phyloP scores from a whole-genome alignment of 1,140 invertebrate genomes.

The Euschistus heros region DNA sequence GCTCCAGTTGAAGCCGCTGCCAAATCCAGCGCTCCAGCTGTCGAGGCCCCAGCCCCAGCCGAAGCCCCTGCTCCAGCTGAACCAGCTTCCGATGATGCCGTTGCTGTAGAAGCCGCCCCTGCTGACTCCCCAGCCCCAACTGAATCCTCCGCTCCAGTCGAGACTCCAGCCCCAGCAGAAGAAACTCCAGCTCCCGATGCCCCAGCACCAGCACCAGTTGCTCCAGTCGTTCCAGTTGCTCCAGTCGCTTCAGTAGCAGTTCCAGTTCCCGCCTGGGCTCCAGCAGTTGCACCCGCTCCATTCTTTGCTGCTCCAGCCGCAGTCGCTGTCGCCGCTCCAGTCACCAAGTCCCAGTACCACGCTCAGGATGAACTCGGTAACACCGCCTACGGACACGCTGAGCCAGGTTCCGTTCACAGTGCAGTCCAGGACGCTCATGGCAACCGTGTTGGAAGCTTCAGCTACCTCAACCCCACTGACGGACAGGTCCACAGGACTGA shows the following conservation, averaged over 20 bases:
- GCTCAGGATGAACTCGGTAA: conserved; percentile 45
- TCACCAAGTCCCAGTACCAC: conserved; percentile 41
- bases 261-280: conserved; percentile 14
- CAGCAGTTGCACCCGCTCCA: conserved; percentile 25
- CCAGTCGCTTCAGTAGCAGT: conserved; percentile 16
- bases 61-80: conserved; percentile 19
- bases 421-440: conserved; percentile 43
- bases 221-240: conserved; percentile 27
- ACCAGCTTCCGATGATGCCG: conserved; percentile 20
- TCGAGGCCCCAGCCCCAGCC: conserved; percentile 32
- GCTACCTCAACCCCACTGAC: conserved; percentile 42
- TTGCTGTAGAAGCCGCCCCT: conserved; percentile 8
- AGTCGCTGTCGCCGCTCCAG: conserved; percentile 29
- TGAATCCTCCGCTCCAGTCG: conserved; percentile 23
- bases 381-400: conserved; percentile 44
- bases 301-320: conserved; percentile 21
- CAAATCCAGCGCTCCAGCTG: conserved; percentile 16
- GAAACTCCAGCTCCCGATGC: conserved; percentile 24
- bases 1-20: conserved; percentile 19
- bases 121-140: conserved; percentile 23
- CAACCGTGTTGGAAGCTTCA: conserved; percentile 43
- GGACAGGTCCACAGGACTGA: conserved; percentile 41
- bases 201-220: conserved; percentile 25
- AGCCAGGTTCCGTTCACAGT: conserved; percentile 43
- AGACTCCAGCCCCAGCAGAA: conserved; percentile 23